These are phyloP conservation scores for Callosobruchus maculatus DNA, from an alignment of 2,888 invertebrate genomes.

Conservation along the genomic window DNA sequence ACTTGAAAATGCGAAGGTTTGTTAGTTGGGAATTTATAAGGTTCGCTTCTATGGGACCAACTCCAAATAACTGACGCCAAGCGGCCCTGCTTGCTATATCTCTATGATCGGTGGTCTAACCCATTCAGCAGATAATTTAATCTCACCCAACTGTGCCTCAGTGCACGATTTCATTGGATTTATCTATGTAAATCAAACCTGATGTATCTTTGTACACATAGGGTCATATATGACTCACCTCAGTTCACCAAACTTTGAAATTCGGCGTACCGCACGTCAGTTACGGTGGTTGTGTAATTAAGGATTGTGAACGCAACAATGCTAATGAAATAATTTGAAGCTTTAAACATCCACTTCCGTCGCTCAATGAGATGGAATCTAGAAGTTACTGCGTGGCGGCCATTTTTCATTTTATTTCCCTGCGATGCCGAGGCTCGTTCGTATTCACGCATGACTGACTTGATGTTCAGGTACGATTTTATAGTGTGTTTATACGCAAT, in stretches of 20 bases:
- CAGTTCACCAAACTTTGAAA: neutral
- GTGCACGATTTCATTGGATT: no score
- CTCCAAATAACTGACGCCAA: no score
- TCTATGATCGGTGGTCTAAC: no score
- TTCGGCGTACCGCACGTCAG: neutral
- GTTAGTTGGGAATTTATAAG: no score
- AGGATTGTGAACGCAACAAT: conserved; percentile 32
- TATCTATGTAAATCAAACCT: neutral
- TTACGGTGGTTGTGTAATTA: neutral
- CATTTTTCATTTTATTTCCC: neutral
- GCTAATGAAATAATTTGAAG: conserved; percentile 47
- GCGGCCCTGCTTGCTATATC: no score
- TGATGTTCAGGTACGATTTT: neutral
- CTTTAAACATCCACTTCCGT: conserved; percentile 46
- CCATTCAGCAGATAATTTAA: no score
- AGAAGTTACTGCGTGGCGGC: neutral
- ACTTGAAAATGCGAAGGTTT: no score
- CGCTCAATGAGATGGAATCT: conserved; percentile 9
- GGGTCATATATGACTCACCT: neutral
- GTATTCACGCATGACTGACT: neutral
- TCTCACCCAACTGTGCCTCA: no score
- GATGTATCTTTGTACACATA: neutral
- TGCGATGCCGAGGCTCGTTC: neutral
- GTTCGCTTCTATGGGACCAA: no score
- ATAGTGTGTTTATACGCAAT: neutral